A percentile compares a stretch with the other conserved stretches of the same genome.
These are phyloP conservation scores for Trichonephila clavata DNA, from an alignment of 1,140 invertebrate genomes.

Conservation along the genomic window DNA sequence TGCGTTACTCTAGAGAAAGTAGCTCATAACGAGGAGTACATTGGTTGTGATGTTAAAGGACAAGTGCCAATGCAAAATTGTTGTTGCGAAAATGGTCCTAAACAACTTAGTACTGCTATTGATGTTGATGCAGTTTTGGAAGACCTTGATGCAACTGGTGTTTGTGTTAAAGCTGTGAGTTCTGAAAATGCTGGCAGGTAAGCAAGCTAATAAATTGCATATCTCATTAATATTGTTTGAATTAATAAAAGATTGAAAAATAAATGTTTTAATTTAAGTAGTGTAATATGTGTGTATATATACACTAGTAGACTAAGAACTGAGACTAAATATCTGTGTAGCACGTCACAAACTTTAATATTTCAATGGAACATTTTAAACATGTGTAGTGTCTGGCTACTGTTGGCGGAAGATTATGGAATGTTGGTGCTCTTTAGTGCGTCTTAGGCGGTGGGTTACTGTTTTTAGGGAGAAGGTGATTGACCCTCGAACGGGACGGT, in stretches of 20 bases:
- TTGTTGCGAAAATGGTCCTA: slow-evolving; percentile 56
- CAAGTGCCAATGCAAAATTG: slow-evolving; percentile 27
- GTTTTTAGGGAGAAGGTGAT: too few relatives aligned
- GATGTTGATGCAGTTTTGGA: slow-evolving; percentile 62
- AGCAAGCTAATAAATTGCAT: neutral
- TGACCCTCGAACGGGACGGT: too few relatives aligned
- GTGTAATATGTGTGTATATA: neutral
- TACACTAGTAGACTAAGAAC: neutral
- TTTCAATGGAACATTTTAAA: too few relatives aligned
- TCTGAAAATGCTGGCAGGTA: slow-evolving; percentile 76
- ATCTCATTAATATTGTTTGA: too few relatives aligned
- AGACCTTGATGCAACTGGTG: slow-evolving; percentile 9
- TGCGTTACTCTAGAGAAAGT: slow-evolving; percentile 61
- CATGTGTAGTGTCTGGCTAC: too few relatives aligned
- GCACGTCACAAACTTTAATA: too few relatives aligned
- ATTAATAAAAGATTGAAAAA: slow-evolving; percentile 1
- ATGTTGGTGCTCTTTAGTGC: too few relatives aligned
- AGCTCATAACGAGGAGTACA: slow-evolving; percentile 59
- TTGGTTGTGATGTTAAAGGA: slow-evolving; percentile 42
- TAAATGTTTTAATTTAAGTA: neutral
- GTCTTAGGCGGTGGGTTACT: too few relatives aligned
- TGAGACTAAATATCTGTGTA: neutral
- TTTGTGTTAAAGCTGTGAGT: slow-evolving; percentile 47
- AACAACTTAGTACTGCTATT: slow-evolving; percentile 52
- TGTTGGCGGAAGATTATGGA: too few relatives aligned